Evolutionary conservation across 2,797 vertebrate genomes (phyloP), one percentile per base, ranked within the genome.

Genomic region (Argya squamiceps): DNA sequence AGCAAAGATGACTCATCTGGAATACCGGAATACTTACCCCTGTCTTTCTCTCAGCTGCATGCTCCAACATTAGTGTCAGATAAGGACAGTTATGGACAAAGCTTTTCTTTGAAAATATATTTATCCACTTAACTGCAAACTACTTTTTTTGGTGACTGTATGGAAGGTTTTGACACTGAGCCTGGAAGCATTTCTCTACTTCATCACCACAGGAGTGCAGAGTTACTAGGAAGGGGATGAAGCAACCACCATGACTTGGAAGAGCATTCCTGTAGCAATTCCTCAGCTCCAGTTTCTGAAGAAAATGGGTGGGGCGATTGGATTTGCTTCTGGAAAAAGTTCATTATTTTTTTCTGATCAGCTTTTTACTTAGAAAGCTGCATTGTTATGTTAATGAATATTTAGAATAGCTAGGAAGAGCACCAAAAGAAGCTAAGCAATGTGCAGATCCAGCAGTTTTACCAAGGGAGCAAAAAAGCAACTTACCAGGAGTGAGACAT

Each of bases 191-290:
- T 2, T 41, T 47, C 71, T 58, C 29, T 47, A 36, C 47, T 46
- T 74, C 29, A 20, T 27, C 59, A 34, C 15, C 50, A 44, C 15
- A 29, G n/a, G 6, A 90, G 71, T 20, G 29, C 30, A 19, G 53
- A 19, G 53, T 62, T 86, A 52, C 3, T 29, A 76, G 20, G 50
- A 73, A 36, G 16, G 32, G 50, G 56, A 93, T 71, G 83, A 88
- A 94, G 88, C 60, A 93, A 90, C n/a, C 32, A 24, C 37, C 2
- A 8, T 44, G 58, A 79, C 81, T 89, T 76, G 76, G 92, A 88
- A 94, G 49, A 75, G 44, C 30, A 46, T 10, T 59, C 32, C 70
- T 52, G 74, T 9, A 69, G 80, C 41, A 69, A 90, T 34, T 83
- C 55, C 41, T 30, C 44, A 90, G 79, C 39, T 89, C 46, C 10